Conservation (phyloP, 1,140 invertebrate genomes). For the Mycetomoellerius zeteki region DNA sequence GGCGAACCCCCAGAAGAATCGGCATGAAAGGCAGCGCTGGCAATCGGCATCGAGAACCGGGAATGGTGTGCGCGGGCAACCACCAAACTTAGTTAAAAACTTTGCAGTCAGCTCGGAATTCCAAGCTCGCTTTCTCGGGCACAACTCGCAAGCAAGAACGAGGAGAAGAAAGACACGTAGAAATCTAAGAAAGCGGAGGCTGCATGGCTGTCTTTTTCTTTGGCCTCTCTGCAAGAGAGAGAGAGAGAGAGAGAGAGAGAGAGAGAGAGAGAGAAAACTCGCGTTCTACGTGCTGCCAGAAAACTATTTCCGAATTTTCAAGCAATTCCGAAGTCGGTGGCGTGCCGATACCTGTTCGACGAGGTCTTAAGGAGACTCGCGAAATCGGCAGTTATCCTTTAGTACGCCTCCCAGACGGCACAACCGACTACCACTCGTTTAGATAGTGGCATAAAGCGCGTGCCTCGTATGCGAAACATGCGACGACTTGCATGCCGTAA, state of each 20-base stretch:
- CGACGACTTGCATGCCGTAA: slow-evolving; percentile 32
- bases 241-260: slow-evolving; percentile 6
- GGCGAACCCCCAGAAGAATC: slow-evolving; percentile 69
- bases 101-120: slow-evolving; percentile 81
- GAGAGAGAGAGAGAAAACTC: slow-evolving; percentile 15
- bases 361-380: slow-evolving; percentile 52
- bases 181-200: slow-evolving; percentile 43
- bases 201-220: slow-evolving; percentile 38
- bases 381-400: slow-evolving; percentile 63
- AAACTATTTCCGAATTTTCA: slow-evolving; percentile 82
- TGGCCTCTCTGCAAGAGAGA: not conserved
- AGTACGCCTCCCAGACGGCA: slow-evolving; percentile 3
- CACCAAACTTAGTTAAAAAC: slow-evolving; percentile 82
- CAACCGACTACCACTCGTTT: slow-evolving; percentile 43
- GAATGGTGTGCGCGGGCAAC: slow-evolving; percentile 68
- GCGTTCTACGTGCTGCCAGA: slow-evolving; percentile 62
- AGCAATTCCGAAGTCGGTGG: slow-evolving; percentile 74
- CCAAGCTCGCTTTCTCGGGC: slow-evolving; percentile 71
- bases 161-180: slow-evolving; percentile 53
- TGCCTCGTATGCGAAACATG: slow-evolving; percentile 23
- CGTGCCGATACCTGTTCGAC: slow-evolving; percentile 71
- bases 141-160: not conserved
- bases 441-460: slow-evolving; percentile 43
- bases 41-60: slow-evolving; percentile 64
- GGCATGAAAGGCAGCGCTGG: slow-evolving; percentile 72